A percentile compares a stretch with the other conserved stretches of the same genome.
phyloP scores from a whole-genome alignment of 2,888 invertebrate genomes.

The Meandrusa payeni region DNA sequence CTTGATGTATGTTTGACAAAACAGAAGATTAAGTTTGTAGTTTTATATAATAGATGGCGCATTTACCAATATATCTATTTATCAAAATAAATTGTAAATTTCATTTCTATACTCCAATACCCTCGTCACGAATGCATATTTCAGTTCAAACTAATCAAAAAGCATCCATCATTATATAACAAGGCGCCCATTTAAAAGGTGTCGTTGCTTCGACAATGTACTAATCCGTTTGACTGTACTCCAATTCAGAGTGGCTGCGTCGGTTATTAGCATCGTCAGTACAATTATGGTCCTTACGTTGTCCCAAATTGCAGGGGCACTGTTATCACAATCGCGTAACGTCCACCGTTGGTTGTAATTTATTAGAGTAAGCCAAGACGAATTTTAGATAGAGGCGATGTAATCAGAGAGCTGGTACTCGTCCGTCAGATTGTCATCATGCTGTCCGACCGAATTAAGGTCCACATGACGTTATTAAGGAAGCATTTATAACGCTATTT shows the following conservation, averaged over 20 bases:
- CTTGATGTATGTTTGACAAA: background rate
- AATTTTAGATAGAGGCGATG: constrained; percentile 37
- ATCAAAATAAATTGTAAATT: too few relatives aligned
- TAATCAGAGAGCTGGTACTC: constrained; percentile 38
- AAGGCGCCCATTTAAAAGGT: background rate
- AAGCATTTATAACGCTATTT: too few relatives aligned
- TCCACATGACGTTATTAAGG: background rate
- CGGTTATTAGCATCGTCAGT: constrained; percentile 1
- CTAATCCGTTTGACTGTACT: constrained; percentile 3
- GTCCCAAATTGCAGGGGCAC: constrained; percentile 18
- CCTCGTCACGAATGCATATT: too few relatives aligned
- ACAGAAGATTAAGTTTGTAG: too few relatives aligned
- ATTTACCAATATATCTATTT: background rate
- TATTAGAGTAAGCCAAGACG: constrained; percentile 35
- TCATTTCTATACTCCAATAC: too few relatives aligned
- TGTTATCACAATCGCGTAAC: constrained; percentile 23
- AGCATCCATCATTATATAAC: too few relatives aligned
- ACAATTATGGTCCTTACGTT: constrained; percentile 16
- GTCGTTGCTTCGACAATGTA: constrained; percentile 1
- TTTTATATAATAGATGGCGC: background rate
- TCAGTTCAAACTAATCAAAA: too few relatives aligned
- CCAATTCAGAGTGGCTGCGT: background rate
- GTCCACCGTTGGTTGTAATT: constrained; percentile 25
- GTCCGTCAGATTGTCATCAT: constrained; percentile 44
- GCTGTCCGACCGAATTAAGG: constrained; percentile 25